phyloP scores from a whole-genome alignment of 2,797 vertebrate species.

The Alosa sapidissima region DNA sequence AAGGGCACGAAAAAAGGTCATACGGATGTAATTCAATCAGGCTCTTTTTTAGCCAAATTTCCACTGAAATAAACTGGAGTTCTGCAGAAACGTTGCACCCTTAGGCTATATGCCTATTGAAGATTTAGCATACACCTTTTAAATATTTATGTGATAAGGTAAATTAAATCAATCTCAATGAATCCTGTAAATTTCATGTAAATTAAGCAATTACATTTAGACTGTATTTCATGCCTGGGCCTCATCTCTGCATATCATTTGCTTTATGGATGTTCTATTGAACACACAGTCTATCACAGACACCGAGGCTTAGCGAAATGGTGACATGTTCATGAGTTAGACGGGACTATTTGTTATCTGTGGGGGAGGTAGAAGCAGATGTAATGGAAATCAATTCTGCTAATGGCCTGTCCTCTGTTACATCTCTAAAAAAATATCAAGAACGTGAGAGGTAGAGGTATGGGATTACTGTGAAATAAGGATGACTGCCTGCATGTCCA shows the following conservation, averaged over 20 bases:
- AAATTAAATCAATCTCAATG: not conserved
- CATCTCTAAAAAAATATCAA: not conserved
- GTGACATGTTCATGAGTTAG: conserved; percentile 3
- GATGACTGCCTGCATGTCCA: not conserved
- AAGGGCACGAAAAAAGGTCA: conserved; percentile 6
- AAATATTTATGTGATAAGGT: not conserved
- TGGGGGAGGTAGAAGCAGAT: conserved; percentile 33
- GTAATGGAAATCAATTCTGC: conserved; percentile 44
- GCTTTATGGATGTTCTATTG: not conserved
- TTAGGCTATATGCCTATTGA: not conserved
- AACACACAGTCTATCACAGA: not conserved
- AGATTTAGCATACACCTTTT: not conserved
- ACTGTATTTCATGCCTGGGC: not conserved
- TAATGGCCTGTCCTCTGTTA: conserved; percentile 37
- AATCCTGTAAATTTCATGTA: not conserved
- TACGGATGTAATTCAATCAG: conserved; percentile 12
- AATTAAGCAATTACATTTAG: not conserved
- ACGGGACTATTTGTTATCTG: conserved; percentile 29
- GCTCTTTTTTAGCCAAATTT: conserved; percentile 6
- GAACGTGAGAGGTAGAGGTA: not conserved
- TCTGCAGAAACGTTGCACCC: not conserved
- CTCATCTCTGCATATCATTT: not conserved
- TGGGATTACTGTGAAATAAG: conserved; percentile 7
- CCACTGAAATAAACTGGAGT: not conserved
- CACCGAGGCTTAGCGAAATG: not conserved